Percentiles rank a stretch among this genome's conserved stretches.
Conservation (phyloP, 2,888 invertebrate species). For the Sycophila texana region DNA sequence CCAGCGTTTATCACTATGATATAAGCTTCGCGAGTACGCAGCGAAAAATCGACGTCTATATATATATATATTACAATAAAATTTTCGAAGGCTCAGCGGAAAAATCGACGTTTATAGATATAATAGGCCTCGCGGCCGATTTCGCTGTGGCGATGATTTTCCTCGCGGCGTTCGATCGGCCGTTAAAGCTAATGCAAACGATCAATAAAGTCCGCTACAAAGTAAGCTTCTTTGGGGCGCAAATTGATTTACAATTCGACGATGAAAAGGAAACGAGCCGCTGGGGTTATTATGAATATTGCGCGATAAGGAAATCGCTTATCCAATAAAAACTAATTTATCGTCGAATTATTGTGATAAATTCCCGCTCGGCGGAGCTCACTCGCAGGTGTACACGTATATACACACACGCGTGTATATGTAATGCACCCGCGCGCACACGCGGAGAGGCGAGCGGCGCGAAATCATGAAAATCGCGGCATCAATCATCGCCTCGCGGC, state of each 20-base stretch:
- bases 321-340: constrained; percentile 16
- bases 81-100: no score
- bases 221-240: neutral
- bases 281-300: neutral
- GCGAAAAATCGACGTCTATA: no score
- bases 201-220: neutral
- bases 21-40: neutral
- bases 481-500: constrained; percentile 36
- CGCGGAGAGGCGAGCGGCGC: neutral
- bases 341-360: constrained; percentile 33
- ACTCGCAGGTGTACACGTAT: no score
- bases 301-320: neutral
- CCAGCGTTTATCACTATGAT: neutral
- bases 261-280: constrained; percentile 34
- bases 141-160: no score
- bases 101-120: no score
- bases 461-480: constrained; percentile 30
- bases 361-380: neutral
- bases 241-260: neutral
- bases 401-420: neutral
- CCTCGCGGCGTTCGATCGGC: no score
- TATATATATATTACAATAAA: no score
- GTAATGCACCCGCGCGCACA: neutral
- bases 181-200: neutral
- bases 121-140: no score